Base-by-base conservation (phyloP, 2,113 vertebrate genomes). In the Coptodon rendalli region DNA sequence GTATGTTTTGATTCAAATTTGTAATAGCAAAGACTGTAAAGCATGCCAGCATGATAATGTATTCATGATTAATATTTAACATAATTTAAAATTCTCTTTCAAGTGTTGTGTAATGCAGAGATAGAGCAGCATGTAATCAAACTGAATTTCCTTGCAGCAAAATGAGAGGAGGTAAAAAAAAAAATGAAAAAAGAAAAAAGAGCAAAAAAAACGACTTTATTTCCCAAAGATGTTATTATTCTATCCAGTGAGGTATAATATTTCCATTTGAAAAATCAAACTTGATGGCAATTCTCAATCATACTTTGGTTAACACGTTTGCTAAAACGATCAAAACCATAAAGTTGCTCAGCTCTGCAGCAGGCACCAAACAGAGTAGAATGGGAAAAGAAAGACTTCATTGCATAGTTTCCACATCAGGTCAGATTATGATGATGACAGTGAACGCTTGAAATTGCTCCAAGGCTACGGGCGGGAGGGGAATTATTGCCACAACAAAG, bases 61-160 rank as follows among this genome's bases (percentile, higher is more conserved):
- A 96, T 96, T 95, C 94, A 85, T 87, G 87, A 94, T 94, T 94
- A 96, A 96, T 96, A 96, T 96, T 95, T 92, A 96, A 96, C 83
- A 85, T 93, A 94, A 93, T 96, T 86, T 86, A 61, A 88, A 93
- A 96, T 97, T 96, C 95, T 86, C 96, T 96, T 96, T 97, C 92
- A 97, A 94, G 96, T 95, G 73, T 78, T 78, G 73, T 78, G 93
- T 89, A 92, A 95, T 83, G 92, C 93, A 80, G 90, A 92, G 91
- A 95, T 94, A 89, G 89, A 90, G 87, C 94, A 68, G 91, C 90
- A 61, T 90, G 90, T 91, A 95, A 95, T 96, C 94, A 94, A 92
- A 85, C 82, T 90, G 79, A 93, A 95, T 95, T 93, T 94, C 81
- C 93, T 92, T 73, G 54, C 86, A 85, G 89, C 82, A 68, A 73